Base-by-base conservation (phyloP, 2,797 vertebrate genomes). In the Epinephelus awoara region DNA sequence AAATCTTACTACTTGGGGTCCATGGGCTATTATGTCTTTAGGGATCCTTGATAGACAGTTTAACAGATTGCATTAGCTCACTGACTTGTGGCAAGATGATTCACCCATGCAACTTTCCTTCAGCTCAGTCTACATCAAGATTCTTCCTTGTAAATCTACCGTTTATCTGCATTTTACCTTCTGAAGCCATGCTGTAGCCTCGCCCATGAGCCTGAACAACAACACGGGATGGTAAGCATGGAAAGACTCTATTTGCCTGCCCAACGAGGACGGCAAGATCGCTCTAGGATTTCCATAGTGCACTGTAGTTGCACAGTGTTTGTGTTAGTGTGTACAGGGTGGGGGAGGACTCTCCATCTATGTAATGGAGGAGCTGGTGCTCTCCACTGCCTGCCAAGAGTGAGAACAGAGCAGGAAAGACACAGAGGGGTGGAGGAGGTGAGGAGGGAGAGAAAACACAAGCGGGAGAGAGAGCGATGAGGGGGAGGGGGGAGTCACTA, bases 341-440 rank as follows among this genome's bases (percentile, higher is more conserved):
- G 87, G 87, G 77, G 79, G 76, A 79, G 79, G 77, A 70, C 34
- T 76, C 84, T 91, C 58, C 79, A 79, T 86, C 72, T 73, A 69
- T 83, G 84, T 88, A 89, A 92, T 88, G 86, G 85, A 93, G 84
- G 82, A 88, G 75, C 84, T 88, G 83, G 77, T 89, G 83, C 81
- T 89, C 88, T 89, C 82, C 80, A 72, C 70, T 80, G 85, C 84
- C 66, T 92, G 90, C 92, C 82, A 90, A 88, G 83, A 92, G 78
- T 70, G 82, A 85, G 63, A 87, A 79, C 68, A 57, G 63, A 89
- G 80, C 75, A 83, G 80, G 81, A 80, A 82, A 85, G 79, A 90
- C 80, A 84, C 62, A 72, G 75, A 70, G 79, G 72, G 75, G 70
- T 72, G 86, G 82, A 87, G 85, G 85, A 73, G 70, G 82, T 64